Percentiles rank a stretch among this genome's conserved stretches.
These are phyloP conservation scores for Phodopus roborovskii DNA, from an alignment of 2,113 vertebrate species.

Conservation along the genomic window DNA sequence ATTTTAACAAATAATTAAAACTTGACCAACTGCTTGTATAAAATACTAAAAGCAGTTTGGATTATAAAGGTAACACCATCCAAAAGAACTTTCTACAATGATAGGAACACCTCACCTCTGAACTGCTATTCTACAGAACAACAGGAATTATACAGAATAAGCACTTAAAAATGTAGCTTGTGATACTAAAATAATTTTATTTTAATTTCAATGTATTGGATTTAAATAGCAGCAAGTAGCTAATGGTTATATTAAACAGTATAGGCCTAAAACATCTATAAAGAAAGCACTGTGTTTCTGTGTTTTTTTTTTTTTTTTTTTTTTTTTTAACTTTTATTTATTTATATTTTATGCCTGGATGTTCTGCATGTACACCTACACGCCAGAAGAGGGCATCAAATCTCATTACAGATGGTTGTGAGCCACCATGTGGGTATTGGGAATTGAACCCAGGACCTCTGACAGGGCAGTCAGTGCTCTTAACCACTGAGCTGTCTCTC, in stretches of 20 bases:
- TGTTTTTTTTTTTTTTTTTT: too few species aligned
- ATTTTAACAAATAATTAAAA: not conserved
- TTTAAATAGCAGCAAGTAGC: not conserved
- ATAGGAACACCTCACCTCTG: not conserved
- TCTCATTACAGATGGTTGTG: too few species aligned
- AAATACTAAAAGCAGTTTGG: not conserved
- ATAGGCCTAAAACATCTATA: not conserved
- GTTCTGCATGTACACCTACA: too few species aligned
- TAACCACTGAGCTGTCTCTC: too few species aligned
- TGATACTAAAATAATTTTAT: not conserved
- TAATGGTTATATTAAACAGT: not conserved
- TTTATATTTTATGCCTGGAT: too few species aligned
- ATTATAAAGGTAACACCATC: not conserved
- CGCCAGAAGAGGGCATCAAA: too few species aligned
- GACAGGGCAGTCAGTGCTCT: too few species aligned
- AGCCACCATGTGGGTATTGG: too few species aligned
- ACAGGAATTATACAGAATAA: not conserved
- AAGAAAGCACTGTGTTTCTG: not conserved
- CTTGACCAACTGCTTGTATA: not conserved
- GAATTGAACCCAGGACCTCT: too few species aligned
- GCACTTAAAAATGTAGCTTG: not conserved
- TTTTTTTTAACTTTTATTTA: too few species aligned
- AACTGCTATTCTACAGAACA: not conserved
- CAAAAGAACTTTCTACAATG: not conserved
- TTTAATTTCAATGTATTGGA: not conserved